Conservation (phyloP, 2,797 vertebrate species). For the Dryobates pubescens region DNA sequence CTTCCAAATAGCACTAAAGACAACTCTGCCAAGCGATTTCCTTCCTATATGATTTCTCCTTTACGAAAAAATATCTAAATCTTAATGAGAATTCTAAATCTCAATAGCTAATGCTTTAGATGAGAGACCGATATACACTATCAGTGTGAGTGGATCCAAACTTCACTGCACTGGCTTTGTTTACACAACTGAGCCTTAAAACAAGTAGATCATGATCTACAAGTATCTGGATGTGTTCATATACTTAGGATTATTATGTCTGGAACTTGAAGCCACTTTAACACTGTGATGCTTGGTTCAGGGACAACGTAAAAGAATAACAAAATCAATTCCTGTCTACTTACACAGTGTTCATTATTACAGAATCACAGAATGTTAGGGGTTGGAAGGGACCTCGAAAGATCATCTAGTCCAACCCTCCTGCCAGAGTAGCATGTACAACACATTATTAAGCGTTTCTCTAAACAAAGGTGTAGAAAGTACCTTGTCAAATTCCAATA, state of each 20-base stretch:
- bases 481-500: neutral
- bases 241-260: slow-evolving; percentile 73
- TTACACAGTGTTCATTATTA: neutral
- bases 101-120: neutral
- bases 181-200: neutral
- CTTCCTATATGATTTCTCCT: neutral
- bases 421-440: neutral
- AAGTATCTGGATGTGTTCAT: slow-evolving; percentile 34
- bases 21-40: neutral
- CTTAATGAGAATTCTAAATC: neutral
- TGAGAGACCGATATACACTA: neutral
- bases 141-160: neutral
- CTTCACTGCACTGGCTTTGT: neutral
- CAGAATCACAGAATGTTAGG: too few species aligned
- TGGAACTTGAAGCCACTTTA: slow-evolving; percentile 70
- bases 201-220: slow-evolving; percentile 46
- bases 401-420: too few species aligned
- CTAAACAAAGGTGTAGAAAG: neutral
- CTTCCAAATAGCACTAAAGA: neutral
- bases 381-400: too few species aligned
- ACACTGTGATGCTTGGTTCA: slow-evolving; percentile 67
- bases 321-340: slow-evolving; percentile 1
- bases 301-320: slow-evolving; percentile 62
- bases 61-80: neutral
- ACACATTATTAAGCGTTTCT: neutral